Evolutionary conservation across 2,113 vertebrate genomes (phyloP).

Genomic region (Porphyrio hochstetteri): DNA sequence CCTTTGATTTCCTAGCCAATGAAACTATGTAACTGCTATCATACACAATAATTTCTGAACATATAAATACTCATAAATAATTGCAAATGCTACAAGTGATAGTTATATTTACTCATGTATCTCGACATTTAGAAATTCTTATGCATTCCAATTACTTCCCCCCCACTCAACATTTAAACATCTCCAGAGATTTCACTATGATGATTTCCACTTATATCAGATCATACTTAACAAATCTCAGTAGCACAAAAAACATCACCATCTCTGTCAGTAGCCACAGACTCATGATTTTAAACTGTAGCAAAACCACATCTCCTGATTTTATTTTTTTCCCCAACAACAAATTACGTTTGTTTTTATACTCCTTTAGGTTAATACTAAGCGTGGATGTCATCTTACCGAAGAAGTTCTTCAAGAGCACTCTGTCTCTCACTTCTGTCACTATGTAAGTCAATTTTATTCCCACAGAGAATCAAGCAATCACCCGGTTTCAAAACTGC

Average conservation of each 20-base stretch:
- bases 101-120: background rate
- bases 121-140: conserved; percentile 16
- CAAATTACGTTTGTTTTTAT: background rate
- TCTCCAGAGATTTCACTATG: background rate
- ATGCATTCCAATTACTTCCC: background rate
- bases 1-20: background rate
- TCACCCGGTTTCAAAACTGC: background rate
- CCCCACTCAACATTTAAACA: background rate
- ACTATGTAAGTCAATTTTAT: background rate
- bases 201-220: background rate
- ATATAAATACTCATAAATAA: background rate
- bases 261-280: background rate
- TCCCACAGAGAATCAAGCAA: background rate
- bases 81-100: background rate
- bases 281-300: background rate
- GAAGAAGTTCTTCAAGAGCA: background rate
- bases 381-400: background rate
- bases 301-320: background rate
- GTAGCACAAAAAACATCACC: background rate
- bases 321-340: background rate
- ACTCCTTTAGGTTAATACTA: background rate
- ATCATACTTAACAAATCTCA: background rate
- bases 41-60: background rate
- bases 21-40: background rate
- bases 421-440: background rate